A percentile compares a stretch with the other conserved stretches of the same genome.
phyloP scores from a whole-genome alignment of 2,113 vertebrate genomes.

The Pelusios castaneus region DNA sequence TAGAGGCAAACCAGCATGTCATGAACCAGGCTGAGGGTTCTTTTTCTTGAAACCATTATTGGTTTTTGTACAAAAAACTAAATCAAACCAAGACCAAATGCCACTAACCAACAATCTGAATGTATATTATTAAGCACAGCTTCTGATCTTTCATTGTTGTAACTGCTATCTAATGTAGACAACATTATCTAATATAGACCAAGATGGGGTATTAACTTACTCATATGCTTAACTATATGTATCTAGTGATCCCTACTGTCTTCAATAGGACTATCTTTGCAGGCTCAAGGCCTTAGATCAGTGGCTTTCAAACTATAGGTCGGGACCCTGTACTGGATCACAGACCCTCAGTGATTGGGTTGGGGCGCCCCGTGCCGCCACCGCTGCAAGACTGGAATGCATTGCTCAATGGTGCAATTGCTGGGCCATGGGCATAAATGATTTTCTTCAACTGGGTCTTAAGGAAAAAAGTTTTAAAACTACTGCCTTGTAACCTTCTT shows the following conservation, averaged over 20 bases:
- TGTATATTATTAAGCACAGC: not conserved
- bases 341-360: too few relatives aligned
- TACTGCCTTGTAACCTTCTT: not conserved
- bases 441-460: too few relatives aligned
- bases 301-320: too few relatives aligned
- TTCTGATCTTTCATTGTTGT: not conserved
- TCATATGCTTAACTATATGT: fast-evolving
- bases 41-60: not conserved
- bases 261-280: not conserved
- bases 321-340: too few relatives aligned
- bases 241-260: not conserved
- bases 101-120: not conserved
- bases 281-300: not conserved
- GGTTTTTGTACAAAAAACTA: not conserved
- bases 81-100: not conserved
- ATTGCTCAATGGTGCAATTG: too few relatives aligned
- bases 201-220: not conserved
- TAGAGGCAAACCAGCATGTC: not conserved
- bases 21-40: not conserved
- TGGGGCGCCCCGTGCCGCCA: too few relatives aligned
- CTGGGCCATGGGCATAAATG: too few relatives aligned
- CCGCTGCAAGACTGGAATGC: too few relatives aligned
- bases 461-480: too few relatives aligned
- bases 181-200: not conserved
- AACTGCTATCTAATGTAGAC: not conserved